Conservation (phyloP, 2,888 invertebrate genomes). For the Hirtodrosophila histrioides region DNA sequence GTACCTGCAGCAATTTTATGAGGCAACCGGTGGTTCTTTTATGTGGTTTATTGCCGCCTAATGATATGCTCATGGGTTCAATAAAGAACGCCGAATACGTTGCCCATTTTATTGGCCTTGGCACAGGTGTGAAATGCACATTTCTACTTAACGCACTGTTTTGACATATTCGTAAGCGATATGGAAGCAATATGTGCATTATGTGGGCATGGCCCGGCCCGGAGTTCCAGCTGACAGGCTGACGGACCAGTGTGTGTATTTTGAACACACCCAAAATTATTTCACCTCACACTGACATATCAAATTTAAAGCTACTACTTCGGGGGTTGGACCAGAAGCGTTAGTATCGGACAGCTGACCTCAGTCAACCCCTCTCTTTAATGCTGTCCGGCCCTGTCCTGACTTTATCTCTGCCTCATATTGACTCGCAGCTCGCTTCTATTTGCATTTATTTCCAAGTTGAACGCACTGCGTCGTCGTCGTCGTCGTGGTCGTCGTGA, state of each 20-base stretch:
- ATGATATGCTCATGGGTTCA: conserved; percentile 38
- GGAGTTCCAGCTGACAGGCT: conserved; percentile 23
- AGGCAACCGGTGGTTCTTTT: conserved; percentile 30
- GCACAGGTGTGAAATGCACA: conserved; percentile 65
- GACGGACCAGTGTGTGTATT: conserved; percentile 14
- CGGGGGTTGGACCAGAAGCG: conserved; percentile 52
- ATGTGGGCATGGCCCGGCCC: conserved; percentile 12
- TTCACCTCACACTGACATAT: conserved; percentile 60
- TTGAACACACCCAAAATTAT: conserved; percentile 67
- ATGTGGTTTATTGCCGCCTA: conserved; percentile 28
- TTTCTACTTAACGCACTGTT: conserved; percentile 35
- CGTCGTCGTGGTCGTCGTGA: neutral
- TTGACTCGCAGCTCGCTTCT: conserved; percentile 45
- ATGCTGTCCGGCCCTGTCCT: neutral
- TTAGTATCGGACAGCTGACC: conserved; percentile 49
- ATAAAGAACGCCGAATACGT: neutral
- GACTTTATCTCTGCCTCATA: conserved; percentile 51
- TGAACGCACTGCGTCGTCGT: conserved; percentile 54
- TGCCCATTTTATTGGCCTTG: conserved; percentile 7
- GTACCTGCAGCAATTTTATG: conserved; percentile 13
- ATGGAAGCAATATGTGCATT: conserved; percentile 60
- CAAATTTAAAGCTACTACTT: conserved; percentile 40
- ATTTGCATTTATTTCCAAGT: conserved; percentile 63
- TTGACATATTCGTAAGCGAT: conserved; percentile 66
- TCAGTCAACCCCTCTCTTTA: conserved; percentile 27